Evolutionary conservation across 2,113 vertebrate species (phyloP), one percentile per base, ranked within the genome.

Genomic region (Rhea americana): DNA sequence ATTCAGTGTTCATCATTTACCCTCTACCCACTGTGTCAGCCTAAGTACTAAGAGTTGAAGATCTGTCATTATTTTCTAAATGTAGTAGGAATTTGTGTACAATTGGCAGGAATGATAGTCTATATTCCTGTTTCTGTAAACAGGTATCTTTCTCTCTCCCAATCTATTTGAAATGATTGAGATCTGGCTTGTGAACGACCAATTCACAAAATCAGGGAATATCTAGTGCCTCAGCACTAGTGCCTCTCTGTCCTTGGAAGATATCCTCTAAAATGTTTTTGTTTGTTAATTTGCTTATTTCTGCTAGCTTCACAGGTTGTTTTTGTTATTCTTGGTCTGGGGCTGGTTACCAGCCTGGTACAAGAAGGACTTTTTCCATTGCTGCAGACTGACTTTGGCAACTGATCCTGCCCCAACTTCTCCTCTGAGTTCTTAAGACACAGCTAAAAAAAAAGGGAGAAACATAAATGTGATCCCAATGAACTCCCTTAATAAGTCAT

Each of bases 261-360:
- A 84, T 48, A 53, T 48, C 2, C 6, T 65, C 37, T 61, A 35
- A 89, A 75, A 17, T 61, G 19, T 19, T 75, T 71, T 82, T 73
- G 11, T 62, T 89, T 70, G 53, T 25, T 80, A 67, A 71, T 88
- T 93, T 87, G 32, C 14, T 85, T 3, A 11, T 81, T 93, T 83
- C 43, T 78, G 68, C 26, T 50, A 86, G 58, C 10, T 71, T 93
- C 43, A 35, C 0, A 0, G 41, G 13, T 65, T 79, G 43, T 37
- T 88, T 26, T 21, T 75, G 13, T 62, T 82, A 58, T 70, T 45
- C n/a, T 37, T 58, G 67, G 37, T 18, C 26, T 80, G 8, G n/a
- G 47, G 22, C 61, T 41, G 18, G 13, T 18, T 59, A 11, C 24
- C 51, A 75, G 41, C 67, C 48, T 43, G 59, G 26, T 65, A 78